A percentile compares a stretch with the other conserved stretches of the same genome.
Conservation (phyloP, 2,797 vertebrate species). For the Microcaecilia unicolor region DNA sequence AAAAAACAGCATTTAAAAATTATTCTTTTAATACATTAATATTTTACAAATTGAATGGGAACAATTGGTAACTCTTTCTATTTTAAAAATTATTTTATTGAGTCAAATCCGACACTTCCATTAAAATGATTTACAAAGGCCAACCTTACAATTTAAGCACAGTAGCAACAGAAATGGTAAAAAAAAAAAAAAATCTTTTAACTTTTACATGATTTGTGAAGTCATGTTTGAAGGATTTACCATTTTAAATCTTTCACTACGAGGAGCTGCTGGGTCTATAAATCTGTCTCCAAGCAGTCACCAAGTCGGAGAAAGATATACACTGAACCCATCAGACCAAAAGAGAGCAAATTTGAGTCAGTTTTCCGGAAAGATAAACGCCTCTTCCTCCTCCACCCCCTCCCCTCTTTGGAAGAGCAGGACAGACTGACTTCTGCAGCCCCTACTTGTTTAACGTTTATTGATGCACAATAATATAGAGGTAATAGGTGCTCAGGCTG, state of each 20-base stretch:
- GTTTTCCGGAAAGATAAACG: conserved; percentile 83
- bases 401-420: conserved; percentile 66
- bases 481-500: conserved; percentile 71
- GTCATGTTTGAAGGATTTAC: conserved; percentile 85
- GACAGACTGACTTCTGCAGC: conserved; percentile 73
- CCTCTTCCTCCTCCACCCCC: no score
- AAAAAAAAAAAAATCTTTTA: conserved; percentile 81
- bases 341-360: conserved; percentile 61
- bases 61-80: conserved; percentile 41
- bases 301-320: conserved; percentile 61
- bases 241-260: conserved; percentile 85
- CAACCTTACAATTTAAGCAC: conserved; percentile 73
- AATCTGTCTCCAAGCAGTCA: conserved; percentile 61
- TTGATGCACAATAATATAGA: conserved; percentile 81
- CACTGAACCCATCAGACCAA: conserved; percentile 65
- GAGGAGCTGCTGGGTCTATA: conserved; percentile 74
- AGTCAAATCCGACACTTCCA: conserved; percentile 67
- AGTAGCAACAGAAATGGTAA: conserved; percentile 78
- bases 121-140: conserved; percentile 78
- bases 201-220: conserved; percentile 84
- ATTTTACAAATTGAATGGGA: conserved; percentile 66
- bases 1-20: conserved; percentile 61
- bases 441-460: conserved; percentile 84
- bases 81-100: conserved; percentile 35
- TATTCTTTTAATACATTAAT: conserved; percentile 74